These are phyloP conservation scores for Halictus rubicundus DNA, from an alignment of 1,140 invertebrate species.

Conservation along the genomic window DNA sequence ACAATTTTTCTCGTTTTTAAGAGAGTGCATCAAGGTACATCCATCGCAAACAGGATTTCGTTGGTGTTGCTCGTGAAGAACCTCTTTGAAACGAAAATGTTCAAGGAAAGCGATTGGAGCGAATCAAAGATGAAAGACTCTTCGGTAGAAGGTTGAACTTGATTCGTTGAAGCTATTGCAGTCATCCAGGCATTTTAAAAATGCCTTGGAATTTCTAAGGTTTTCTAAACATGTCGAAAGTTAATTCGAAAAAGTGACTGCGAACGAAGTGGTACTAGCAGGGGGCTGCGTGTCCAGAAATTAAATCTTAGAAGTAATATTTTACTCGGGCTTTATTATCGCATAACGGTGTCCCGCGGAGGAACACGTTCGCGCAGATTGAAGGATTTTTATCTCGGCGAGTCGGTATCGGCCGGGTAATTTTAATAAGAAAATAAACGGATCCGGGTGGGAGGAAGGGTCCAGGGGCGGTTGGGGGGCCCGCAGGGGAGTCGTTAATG, in stretches of 20 bases:
- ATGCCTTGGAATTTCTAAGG: too few relatives aligned
- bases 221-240: too few relatives aligned
- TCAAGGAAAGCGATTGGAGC: too few relatives aligned
- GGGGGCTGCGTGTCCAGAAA: neutral
- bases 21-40: too few relatives aligned
- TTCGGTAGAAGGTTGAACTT: too few relatives aligned
- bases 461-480: neutral
- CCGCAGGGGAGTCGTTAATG: slow-evolving; percentile 59
- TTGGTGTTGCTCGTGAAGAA: too few relatives aligned
- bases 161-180: too few relatives aligned
- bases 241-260: neutral
- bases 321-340: slow-evolving; percentile 41
- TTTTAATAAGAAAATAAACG: slow-evolving; percentile 63
- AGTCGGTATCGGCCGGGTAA: slow-evolving; percentile 12
- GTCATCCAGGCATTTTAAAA: too few relatives aligned
- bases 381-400: slow-evolving; percentile 24
- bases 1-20: too few relatives aligned
- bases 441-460: slow-evolving; percentile 11
- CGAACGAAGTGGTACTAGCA: neutral
- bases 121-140: too few relatives aligned
- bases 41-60: too few relatives aligned
- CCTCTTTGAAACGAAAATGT: too few relatives aligned
- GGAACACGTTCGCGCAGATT: neutral
- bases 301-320: slow-evolving; percentile 6
- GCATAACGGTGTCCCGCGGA: neutral